Percentiles rank a stretch among this genome's conserved stretches.
Conservation (phyloP, 2,888 invertebrate species). For the Blera fallax region DNA sequence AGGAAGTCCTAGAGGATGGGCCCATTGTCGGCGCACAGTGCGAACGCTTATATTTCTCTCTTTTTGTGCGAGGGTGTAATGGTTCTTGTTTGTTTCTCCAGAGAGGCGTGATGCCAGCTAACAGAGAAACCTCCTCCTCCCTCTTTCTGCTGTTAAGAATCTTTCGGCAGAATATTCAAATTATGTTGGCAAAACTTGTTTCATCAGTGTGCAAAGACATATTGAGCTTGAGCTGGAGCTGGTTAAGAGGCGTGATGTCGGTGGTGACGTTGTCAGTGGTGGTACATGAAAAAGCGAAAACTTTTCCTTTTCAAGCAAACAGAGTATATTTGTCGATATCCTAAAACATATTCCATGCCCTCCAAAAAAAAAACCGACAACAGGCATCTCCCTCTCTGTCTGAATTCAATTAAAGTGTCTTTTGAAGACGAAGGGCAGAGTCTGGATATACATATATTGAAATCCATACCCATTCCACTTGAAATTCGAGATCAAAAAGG, state of each 20-base stretch:
- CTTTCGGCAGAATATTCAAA: slow-evolving; percentile 52
- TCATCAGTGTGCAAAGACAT: slow-evolving; percentile 51
- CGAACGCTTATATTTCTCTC: background rate
- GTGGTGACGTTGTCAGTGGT: slow-evolving; percentile 1
- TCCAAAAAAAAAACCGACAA: background rate
- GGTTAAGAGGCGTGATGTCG: slow-evolving; percentile 47
- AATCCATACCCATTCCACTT: slow-evolving; percentile 17
- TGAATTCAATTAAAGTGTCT: slow-evolving; percentile 46
- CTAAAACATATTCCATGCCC: slow-evolving; percentile 10
- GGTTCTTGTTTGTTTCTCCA: slow-evolving; percentile 26
- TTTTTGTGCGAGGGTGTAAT: background rate
- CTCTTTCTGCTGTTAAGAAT: background rate
- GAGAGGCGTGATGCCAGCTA: background rate
- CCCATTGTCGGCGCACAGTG: slow-evolving; percentile 2
- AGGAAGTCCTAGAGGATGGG: slow-evolving; percentile 1
- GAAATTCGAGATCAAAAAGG: slow-evolving; percentile 51
- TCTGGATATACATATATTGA: slow-evolving; percentile 17
- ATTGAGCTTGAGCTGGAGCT: slow-evolving; percentile 44
- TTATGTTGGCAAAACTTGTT: slow-evolving; percentile 51
- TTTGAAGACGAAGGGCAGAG: background rate
- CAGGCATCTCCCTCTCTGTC: background rate
- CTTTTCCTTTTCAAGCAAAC: slow-evolving; percentile 34
- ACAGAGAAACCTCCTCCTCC: background rate
- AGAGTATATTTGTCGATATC: slow-evolving; percentile 23
- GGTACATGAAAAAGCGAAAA: slow-evolving; percentile 19